These are phyloP conservation scores for Pogonophryne albipinna DNA, from an alignment of 2,797 vertebrate species.

Conservation along the genomic window DNA sequence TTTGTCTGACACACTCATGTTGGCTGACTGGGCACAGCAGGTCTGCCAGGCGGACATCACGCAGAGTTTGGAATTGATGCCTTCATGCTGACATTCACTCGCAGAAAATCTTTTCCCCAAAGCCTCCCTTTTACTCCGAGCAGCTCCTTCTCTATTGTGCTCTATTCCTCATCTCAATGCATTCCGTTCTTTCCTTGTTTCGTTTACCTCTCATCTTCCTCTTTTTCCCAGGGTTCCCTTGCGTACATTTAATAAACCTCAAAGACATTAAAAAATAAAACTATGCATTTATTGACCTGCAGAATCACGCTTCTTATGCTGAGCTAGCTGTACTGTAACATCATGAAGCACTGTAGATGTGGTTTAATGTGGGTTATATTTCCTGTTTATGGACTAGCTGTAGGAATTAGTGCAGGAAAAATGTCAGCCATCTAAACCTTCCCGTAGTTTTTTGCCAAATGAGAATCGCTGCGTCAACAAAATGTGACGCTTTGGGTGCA, in stretches of 20 bases:
- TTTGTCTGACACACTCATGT: slow-evolving; percentile 6
- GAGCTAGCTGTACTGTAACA: not conserved
- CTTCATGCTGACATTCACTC: slow-evolving; percentile 50
- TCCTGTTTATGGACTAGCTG: fast-evolving
- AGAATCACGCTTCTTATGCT: not conserved
- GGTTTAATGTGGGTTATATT: not conserved
- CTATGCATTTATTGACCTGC: not conserved
- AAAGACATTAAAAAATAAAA: not conserved
- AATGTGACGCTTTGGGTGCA: not conserved
- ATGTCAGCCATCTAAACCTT: not conserved
- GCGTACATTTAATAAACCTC: not conserved
- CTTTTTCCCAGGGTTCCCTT: not conserved
- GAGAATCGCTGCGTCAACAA: not conserved
- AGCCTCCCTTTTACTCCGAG: slow-evolving; percentile 28
- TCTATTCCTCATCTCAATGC: not conserved
- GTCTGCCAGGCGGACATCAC: slow-evolving; percentile 47
- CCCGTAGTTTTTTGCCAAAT: not conserved
- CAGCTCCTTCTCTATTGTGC: slow-evolving; percentile 5
- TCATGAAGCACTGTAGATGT: not conserved
- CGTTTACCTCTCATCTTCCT: not conserved
- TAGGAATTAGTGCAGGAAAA: not conserved
- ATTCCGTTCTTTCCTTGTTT: not conserved
- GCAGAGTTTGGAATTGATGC: slow-evolving; percentile 64
- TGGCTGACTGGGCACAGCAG: slow-evolving; percentile 47
- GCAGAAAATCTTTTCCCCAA: slow-evolving; percentile 44